A percentile compares a stretch with the other conserved stretches of the same genome.
phyloP scores from a whole-genome alignment of 2,113 vertebrate genomes.

The Atrichornis clamosus region DNA sequence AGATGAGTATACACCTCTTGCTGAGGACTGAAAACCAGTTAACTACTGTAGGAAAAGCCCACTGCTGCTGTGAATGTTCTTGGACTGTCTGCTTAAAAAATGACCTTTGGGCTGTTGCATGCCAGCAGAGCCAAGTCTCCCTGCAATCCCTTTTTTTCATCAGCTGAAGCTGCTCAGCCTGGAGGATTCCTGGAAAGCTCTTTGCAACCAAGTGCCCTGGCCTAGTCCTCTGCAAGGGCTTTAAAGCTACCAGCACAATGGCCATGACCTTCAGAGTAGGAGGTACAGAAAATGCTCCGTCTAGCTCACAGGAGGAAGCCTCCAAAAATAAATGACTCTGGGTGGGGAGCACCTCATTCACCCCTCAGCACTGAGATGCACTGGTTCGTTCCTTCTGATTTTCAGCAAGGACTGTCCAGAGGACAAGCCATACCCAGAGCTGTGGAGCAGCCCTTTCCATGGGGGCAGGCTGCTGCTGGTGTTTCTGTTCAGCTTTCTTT shows the following conservation, averaged over 20 bases:
- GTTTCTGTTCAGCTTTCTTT: not conserved
- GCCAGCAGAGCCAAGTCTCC: not conserved
- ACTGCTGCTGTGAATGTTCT: not conserved
- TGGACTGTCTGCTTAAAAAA: constrained; percentile 2
- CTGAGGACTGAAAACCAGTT: not conserved
- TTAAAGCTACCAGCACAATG: not conserved
- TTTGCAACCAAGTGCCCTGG: not conserved
- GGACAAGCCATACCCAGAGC: not conserved
- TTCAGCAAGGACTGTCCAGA: not conserved
- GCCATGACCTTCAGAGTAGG: not conserved
- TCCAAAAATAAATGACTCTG: not conserved
- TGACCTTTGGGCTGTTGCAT: not conserved
- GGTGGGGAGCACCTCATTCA: not conserved
- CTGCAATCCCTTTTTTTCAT: not conserved
- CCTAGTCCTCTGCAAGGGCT: not conserved
- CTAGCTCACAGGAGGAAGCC: not conserved
- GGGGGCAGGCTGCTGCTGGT: not conserved
- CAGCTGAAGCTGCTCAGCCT: not conserved
- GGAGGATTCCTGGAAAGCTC: constrained; percentile 24
- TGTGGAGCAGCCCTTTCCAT: not conserved
- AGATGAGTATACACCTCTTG: not conserved
- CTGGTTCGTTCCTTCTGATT: not conserved
- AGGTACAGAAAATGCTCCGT: not conserved
- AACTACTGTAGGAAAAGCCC: not conserved
- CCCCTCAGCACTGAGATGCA: not conserved